Evolutionary conservation across 2,888 invertebrate species (phyloP).

Genomic region (Torymus aiolomorphi): DNA sequence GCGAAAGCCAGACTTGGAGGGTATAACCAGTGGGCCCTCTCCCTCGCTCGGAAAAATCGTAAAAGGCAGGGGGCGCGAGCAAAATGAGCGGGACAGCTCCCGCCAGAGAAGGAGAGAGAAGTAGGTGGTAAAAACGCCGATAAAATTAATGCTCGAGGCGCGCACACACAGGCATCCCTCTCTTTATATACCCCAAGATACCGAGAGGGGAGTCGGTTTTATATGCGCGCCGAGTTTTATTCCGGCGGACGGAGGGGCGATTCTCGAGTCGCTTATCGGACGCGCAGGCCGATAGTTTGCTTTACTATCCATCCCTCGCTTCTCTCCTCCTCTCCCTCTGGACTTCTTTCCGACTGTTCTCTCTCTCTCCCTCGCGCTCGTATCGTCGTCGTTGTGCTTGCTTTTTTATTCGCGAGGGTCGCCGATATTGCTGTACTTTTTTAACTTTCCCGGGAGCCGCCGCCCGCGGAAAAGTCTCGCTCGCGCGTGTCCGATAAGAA

Average conservation of each 20-base stretch:
- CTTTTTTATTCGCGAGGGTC: not conserved
- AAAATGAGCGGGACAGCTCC: not conserved
- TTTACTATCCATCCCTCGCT: constrained; percentile 13
- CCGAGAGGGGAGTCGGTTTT: constrained; percentile 29
- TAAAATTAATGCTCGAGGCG: constrained; percentile 53
- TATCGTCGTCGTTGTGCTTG: no score
- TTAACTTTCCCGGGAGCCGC: constrained; percentile 25
- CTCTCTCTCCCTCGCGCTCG: not conserved
- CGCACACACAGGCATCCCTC: not conserved
- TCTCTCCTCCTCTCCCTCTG: not conserved
- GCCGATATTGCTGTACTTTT: constrained; percentile 46
- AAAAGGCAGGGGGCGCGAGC: not conserved
- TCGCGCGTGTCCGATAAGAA: constrained; percentile 17
- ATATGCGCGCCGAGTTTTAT: constrained; percentile 54
- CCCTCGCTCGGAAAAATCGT: not conserved
- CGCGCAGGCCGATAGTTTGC: constrained; percentile 35
- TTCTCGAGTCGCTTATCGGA: constrained; percentile 46
- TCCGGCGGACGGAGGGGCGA: constrained; percentile 31
- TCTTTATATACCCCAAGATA: not conserved
- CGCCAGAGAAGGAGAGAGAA: not conserved
- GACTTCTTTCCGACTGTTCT: not conserved
- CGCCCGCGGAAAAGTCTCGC: constrained; percentile 2
- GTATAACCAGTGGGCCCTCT: no score
- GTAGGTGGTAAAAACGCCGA: constrained; percentile 42
- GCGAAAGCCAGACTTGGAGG: no score